Base-by-base conservation (phyloP, 2,797 vertebrate genomes). In the Neosalanx taihuensis region DNA sequence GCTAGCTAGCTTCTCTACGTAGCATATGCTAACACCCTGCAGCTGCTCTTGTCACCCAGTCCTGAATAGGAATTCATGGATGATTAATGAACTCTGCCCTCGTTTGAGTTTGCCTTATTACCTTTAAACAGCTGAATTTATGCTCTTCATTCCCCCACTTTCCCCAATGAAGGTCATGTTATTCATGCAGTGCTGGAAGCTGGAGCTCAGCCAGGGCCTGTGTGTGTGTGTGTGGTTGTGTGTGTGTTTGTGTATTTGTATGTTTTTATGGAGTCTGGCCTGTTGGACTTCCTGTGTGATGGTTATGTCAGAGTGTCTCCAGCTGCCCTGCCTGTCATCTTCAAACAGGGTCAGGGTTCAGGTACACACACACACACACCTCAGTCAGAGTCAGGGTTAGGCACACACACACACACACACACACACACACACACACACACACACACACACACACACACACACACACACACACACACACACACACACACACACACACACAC, bases 71-170 rank as follows among this genome's bases (percentile, higher is more conserved):
- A 89, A 90, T 84, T n/a, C 82, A 5, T 83, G 80, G 85, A 91
- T 91, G 87, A 92, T 92, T 89, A 92, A 91, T 92, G 90, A 89
- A 87, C 86, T 88, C 76, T 91, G 89, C 85, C 89, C 89, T 87
- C 20, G 89, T 91, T 87, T 87, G 83, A 87, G 87, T 76, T 74
- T 72, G 79, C 85, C 87, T 89, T 87, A 86, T 88, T 91, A 84
- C 87, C 84, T 89, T 88, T 89, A 80, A 81, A 78, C 85, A 83
- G 73, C 73, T 63, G 26, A 82, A 56, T 83, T 77, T 66, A 76
- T 87, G 85, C 79, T 90, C 87, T 86, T 88, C 88, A 86, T 87
- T 82, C 86, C 85, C 84, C 72, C 73, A 76, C 69, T 6, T 7
- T 4, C 71, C 53, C 20, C 58, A 62, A 88, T 89, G n/a, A 56